Evolutionary conservation across 2,888 invertebrate genomes (phyloP).

Genomic region (Nemoura dubitans): DNA sequence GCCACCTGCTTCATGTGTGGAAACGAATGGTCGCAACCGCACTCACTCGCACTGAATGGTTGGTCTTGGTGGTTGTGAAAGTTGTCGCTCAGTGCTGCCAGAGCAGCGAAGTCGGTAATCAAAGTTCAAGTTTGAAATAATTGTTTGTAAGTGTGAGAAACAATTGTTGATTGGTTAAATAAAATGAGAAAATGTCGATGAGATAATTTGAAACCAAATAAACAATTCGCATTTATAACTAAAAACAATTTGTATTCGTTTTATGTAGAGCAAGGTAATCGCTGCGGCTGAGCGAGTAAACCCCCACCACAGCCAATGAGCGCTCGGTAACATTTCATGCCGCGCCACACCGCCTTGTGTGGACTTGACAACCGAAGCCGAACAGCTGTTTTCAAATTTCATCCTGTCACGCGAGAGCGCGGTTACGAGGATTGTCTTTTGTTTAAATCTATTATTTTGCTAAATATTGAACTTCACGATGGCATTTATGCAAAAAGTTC

Average conservation of each 20-base stretch:
- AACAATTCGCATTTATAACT: background rate
- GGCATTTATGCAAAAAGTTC: background rate
- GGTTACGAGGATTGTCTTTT: background rate
- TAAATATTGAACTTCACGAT: background rate
- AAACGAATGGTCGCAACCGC: conserved; percentile 36
- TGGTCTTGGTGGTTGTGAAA: conserved; percentile 31
- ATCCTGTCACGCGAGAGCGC: background rate
- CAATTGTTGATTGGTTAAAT: background rate
- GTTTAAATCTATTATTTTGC: background rate
- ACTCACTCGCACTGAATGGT: background rate
- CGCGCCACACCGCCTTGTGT: background rate
- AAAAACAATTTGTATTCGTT: background rate
- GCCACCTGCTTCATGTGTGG: conserved; percentile 51
- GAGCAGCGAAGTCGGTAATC: background rate
- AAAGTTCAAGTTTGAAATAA: conserved; percentile 2
- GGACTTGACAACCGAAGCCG: background rate
- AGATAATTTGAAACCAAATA: background rate
- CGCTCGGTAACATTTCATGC: background rate
- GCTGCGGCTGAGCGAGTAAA: background rate
- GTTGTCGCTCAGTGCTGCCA: conserved; percentile 1
- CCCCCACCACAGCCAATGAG: background rate
- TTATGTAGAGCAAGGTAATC: background rate
- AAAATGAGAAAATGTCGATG: background rate
- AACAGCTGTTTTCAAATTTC: background rate
- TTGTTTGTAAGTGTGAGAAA: background rate